Base-by-base conservation (phyloP, 2,888 invertebrate genomes). In the Sphaerophoria rueppellii region DNA sequence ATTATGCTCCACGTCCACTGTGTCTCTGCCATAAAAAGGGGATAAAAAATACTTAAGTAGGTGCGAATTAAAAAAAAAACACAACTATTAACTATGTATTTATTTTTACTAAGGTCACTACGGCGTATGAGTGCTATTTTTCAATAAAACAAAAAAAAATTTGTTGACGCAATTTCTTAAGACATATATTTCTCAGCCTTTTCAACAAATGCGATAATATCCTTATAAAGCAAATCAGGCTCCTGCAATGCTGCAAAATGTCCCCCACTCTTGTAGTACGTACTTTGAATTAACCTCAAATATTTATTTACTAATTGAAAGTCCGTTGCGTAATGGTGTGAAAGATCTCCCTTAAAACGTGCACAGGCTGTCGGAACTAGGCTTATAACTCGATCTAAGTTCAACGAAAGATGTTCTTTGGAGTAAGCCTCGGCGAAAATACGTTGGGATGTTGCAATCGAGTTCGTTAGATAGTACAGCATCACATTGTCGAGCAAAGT, bases 221-320 rank as follows among this genome's bases (percentile, higher is more conserved):
- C 97, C 0, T 94, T 92, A 4, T 96, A 95, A 34, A 98, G 88
- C 0, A 95, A 87, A 57, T 94, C 91, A 0, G 98, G 97, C 82
- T 94, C 93, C 90, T 98, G 96, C 77, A 97, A 92, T 0, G 97
- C 96, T 0, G 96, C 95, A 91, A 98, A 98, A 90, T 98, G 98
- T 0, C 98, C 98, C 0, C 97, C 97, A 2, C 93, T 92, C 0
- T 93, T 92, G 48, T 95, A 93, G 52, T 95, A 92, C 0, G 94
- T 95, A 87, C 94, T 94, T 60, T 95, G 95, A 6, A 96, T 92
- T 58, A 97, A 91, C 90, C 96, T 96, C 14, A 89, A 90, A 90
- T 93, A 96, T 87, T 94, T 95, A 3, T 93, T 90, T 57, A 91
- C 91, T 6, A 96, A 88, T 4, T 95, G 89, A 12, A 91, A 92